Evolutionary conservation across 1,140 invertebrate species (phyloP), one percentile per base, ranked within the genome.

Genomic region (Octopus bimaculoides): DNA sequence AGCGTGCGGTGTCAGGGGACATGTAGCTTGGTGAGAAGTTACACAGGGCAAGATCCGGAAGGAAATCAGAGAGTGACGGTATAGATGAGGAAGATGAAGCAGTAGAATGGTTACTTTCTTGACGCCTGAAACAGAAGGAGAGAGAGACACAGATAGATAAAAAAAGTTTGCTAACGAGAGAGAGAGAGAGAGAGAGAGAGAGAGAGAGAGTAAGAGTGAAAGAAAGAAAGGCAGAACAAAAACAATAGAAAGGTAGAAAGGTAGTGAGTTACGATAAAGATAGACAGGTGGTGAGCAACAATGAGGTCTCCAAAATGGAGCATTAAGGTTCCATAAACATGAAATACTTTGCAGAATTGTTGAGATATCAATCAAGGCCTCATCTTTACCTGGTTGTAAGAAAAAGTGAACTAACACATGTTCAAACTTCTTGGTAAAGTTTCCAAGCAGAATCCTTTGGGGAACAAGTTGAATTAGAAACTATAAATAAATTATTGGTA

Each of bases 61-160:
- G 73, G 52, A 77, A 56, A 26, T 83, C 82, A 52, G 82, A 81
- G 77, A 82, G 79, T 1, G 82, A 73, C 4, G 81, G 81, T 74
- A 83, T 77, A 4, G 82, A 83, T n/a, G 81, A 76, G 14, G 82
- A 83, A 6, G 69, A 73, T n/a, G 77, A 78, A 12, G 79, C 79
- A 54, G 81, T 83, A 14, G 82, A 82, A 53, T 82, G 81, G 71
- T 78, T 83, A 73, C 81, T 83, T 69, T 82, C 82, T 75, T 80
- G 81, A 10, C 79, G 77, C 55, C 81, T 81, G 75, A 53, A 76
- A 81, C 6, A 71, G 5, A 61, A 55, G 41, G 55, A 75, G 17
- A 75, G 52, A 14, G 66, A 17, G 20, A n/a, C 5, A 52, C 5
- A 52, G 5, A 55, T 17, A 75, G 54, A 81, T 14, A 52, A 81